Conservation (phyloP, 1,140 invertebrate species). For the Armadillidium nasatum region DNA sequence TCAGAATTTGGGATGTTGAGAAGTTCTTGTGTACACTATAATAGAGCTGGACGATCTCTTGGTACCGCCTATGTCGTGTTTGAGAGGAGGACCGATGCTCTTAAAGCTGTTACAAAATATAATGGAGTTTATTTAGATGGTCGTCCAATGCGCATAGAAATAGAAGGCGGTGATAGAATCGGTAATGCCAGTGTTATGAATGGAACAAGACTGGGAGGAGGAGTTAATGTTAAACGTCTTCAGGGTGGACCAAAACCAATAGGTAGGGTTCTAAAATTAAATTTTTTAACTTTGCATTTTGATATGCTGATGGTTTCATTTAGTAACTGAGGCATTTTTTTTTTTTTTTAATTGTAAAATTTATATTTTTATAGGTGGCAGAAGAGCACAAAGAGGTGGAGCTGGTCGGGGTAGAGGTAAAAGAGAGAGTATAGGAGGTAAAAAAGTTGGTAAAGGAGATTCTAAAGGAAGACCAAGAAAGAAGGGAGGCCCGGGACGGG, state of each 20-base stretch:
- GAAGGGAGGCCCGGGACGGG: no score
- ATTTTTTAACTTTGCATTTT: no score
- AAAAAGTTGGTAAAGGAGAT: no score
- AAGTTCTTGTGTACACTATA: slow-evolving; percentile 92
- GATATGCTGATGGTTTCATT: no score
- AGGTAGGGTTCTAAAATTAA: not conserved
- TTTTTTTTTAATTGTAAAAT: no score
- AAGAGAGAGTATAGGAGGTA: no score
- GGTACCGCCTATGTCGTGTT: slow-evolving; percentile 96
- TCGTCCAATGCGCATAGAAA: slow-evolving; percentile 21
- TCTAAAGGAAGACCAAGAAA: no score
- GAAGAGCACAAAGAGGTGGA: no score
- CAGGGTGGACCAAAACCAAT: not conserved
- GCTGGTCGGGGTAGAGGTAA: no score
- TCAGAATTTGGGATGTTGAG: slow-evolving; percentile 91
- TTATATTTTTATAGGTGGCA: no score
- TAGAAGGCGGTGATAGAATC: not conserved
- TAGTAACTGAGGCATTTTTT: no score
- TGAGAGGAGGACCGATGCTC: slow-evolving; percentile 80
- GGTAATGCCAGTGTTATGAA: not conserved
- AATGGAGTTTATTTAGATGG: slow-evolving; percentile 92
- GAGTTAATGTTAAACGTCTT: not conserved
- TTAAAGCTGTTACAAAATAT: slow-evolving; percentile 95
- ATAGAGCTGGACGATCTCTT: slow-evolving; percentile 87
- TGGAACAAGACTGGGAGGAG: not conserved